These are phyloP conservation scores for Theocolax elegans DNA, from an alignment of 1,140 invertebrate genomes.

Conservation along the genomic window DNA sequence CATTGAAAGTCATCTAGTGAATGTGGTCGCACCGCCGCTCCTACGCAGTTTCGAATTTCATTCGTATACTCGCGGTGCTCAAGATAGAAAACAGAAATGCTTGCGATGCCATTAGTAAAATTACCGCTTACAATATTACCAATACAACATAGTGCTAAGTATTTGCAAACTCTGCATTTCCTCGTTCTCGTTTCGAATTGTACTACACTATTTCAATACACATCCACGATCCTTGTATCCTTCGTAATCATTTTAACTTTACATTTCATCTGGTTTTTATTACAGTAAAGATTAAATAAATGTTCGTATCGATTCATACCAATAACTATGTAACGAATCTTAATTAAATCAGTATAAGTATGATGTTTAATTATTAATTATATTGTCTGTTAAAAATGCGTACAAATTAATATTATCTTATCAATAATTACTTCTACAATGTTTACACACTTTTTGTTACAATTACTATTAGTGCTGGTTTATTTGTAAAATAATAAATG, in stretches of 20 bases:
- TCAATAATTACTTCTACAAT: too few relatives aligned
- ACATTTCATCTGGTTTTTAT: too few relatives aligned
- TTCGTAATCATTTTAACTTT: neutral
- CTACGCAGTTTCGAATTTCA: conserved; percentile 13
- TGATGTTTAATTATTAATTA: too few relatives aligned
- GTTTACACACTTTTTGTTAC: too few relatives aligned
- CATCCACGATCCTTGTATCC: neutral
- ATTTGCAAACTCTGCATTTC: neutral
- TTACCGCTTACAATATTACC: conserved; percentile 60
- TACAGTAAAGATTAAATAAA: too few relatives aligned
- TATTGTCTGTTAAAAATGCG: too few relatives aligned
- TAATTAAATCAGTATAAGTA: too few relatives aligned
- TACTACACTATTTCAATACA: neutral
- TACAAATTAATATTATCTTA: too few relatives aligned
- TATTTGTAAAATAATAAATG: too few relatives aligned
- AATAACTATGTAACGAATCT: too few relatives aligned
- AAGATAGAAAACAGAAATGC: conserved; percentile 47
- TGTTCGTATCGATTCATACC: too few relatives aligned
- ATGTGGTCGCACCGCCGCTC: neutral
- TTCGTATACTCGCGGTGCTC: conserved; percentile 19
- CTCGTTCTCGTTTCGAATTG: neutral
- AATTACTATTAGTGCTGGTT: too few relatives aligned
- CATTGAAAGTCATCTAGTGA: conserved; percentile 32
- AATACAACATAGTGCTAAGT: conserved; percentile 52
- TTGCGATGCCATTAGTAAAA: conserved; percentile 61